Evolutionary conservation across 1,140 invertebrate genomes (phyloP).

Genomic region (Vollenhovia emeryi): DNA sequence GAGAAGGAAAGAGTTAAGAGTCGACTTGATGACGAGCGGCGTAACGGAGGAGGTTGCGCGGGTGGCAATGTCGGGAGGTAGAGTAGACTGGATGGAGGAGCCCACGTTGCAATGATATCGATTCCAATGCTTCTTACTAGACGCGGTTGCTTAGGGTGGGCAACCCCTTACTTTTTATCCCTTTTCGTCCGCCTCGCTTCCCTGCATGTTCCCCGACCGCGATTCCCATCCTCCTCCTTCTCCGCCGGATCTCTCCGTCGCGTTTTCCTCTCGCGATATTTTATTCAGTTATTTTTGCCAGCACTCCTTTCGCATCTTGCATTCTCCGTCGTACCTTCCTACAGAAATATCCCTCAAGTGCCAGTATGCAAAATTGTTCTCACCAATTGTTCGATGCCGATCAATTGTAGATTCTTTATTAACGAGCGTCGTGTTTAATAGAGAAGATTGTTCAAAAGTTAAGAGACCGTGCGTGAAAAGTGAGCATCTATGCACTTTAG

Average conservation of each 20-base stretch:
- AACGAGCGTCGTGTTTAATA: constrained; percentile 7
- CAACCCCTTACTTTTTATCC: constrained; percentile 85
- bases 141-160: constrained; percentile 83
- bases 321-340: constrained; percentile 36
- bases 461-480: neutral
- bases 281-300: constrained; percentile 77
- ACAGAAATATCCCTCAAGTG: constrained; percentile 34
- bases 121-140: constrained; percentile 85
- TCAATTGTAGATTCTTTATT: constrained; percentile 40
- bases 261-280: constrained; percentile 72
- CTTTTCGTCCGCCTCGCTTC: constrained; percentile 79
- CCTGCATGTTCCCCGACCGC: constrained; percentile 66
- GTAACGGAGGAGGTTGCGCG: constrained; percentile 69
- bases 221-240: constrained; percentile 69
- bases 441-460: neutral
- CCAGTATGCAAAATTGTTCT: constrained; percentile 36
- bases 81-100: constrained; percentile 78
- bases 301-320: constrained; percentile 63
- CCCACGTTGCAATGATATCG: constrained; percentile 85
- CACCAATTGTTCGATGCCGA: constrained; percentile 42
- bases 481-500: neutral
- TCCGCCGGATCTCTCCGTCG: constrained; percentile 59
- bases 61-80: constrained; percentile 67
- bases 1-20: constrained; percentile 84
- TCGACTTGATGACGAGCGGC: constrained; percentile 80